phyloP scores from a whole-genome alignment of 2,797 vertebrate species.

The Artibeus lituratus region DNA sequence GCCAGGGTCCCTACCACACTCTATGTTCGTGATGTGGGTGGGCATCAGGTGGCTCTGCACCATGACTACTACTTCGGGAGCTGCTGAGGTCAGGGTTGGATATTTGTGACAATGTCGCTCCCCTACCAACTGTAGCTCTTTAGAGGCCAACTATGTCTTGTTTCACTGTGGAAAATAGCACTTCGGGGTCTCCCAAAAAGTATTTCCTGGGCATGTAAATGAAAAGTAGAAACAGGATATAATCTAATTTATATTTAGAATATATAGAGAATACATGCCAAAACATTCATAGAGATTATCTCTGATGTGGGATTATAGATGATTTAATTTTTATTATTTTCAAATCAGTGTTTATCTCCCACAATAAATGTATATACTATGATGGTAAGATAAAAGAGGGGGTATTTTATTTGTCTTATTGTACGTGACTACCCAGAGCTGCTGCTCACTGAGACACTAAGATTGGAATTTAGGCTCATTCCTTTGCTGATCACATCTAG shows the following conservation, averaged over 20 bases:
- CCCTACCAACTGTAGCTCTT: not conserved
- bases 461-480: not conserved
- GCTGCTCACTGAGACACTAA: not conserved
- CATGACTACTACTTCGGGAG: not conserved
- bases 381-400: not conserved
- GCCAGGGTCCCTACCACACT: not conserved
- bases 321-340: not conserved
- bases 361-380: not conserved
- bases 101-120: not conserved
- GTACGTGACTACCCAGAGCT: not conserved
- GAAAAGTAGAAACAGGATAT: not conserved
- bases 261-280: not conserved
- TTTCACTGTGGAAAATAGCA: not conserved
- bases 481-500: not conserved
- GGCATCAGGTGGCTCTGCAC: rapidly evolving
- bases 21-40: not conserved
- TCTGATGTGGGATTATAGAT: not conserved
- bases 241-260: not conserved
- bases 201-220: not conserved
- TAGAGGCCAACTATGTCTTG: not conserved
- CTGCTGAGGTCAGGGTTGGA: not conserved
- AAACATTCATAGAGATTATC: not conserved
- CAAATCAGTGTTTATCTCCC: not conserved
- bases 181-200: not conserved
- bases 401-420: not conserved